A percentile compares a stretch with the other conserved stretches of the same genome.
These are phyloP conservation scores for Spongia lamella DNA, from an alignment of 37 sponge, comb jelly and placozoan genomes.

Conservation along the genomic window DNA sequence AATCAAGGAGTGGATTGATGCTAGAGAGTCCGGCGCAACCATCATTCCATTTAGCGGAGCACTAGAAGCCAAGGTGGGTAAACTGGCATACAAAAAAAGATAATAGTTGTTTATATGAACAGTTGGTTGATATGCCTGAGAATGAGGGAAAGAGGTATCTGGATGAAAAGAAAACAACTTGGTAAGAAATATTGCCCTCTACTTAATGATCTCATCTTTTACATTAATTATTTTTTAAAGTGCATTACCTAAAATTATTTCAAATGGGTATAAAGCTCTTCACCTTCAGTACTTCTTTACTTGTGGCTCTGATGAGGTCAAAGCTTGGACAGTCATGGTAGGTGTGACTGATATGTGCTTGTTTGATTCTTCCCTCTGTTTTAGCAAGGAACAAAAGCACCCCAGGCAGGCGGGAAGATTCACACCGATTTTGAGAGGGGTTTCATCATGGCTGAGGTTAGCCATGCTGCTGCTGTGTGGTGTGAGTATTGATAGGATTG, in stretches of 20 bases:
- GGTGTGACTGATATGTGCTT: background rate
- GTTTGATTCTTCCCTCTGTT: slow-evolving; percentile 3
- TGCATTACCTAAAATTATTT: slow-evolving; percentile 90
- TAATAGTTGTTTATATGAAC: background rate
- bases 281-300: slow-evolving; percentile 97
- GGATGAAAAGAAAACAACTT: slow-evolving; percentile 48
- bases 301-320: slow-evolving; percentile 94
- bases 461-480: slow-evolving; percentile 12
- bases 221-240: slow-evolving; percentile 25
- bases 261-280: slow-evolving; percentile 86
- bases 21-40: slow-evolving; percentile 72
- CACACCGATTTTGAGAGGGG: slow-evolving; percentile 98
- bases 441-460: slow-evolving; percentile 96
- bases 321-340: slow-evolving; percentile 91
- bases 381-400: slow-evolving; percentile 92
- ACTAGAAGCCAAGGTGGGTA: slow-evolving; percentile 67
- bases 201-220: background rate
- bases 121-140: slow-evolving; percentile 69
- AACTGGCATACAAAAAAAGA: too few species aligned
- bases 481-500: too few species aligned
- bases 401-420: slow-evolving; percentile 95
- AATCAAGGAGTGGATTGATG: slow-evolving; percentile 93
- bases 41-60: slow-evolving; percentile 94
- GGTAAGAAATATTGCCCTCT: slow-evolving; percentile 33
- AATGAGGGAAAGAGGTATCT: slow-evolving; percentile 53